Evolutionary conservation across 2,113 vertebrate species (phyloP).

Genomic region (Hemichromis elongatus): DNA sequence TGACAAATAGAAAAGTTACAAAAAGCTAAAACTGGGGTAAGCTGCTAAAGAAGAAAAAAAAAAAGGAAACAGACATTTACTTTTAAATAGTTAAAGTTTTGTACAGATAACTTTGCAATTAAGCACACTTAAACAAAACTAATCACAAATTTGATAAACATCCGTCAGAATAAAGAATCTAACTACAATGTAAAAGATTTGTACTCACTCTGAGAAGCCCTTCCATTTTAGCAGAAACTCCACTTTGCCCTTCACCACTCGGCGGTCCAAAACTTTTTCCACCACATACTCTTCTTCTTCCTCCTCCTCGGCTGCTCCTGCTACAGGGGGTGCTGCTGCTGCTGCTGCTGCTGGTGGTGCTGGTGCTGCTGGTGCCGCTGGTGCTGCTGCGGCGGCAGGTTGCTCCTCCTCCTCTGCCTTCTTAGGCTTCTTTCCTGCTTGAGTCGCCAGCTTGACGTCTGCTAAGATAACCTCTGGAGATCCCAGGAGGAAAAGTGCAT

Average conservation of each 20-base stretch:
- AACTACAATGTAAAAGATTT: neutral
- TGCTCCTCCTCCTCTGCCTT: slow-evolving; percentile 91
- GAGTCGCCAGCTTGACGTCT: slow-evolving; percentile 81
- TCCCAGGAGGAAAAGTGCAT: neutral
- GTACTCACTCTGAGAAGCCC: slow-evolving; percentile 92
- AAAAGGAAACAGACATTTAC: neutral
- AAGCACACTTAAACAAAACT: neutral
- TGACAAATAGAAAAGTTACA: neutral
- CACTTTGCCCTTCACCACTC: slow-evolving; percentile 89
- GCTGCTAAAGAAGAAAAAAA: neutral
- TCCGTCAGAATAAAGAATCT: neutral
- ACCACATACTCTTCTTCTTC: slow-evolving; percentile 98
- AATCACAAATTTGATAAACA: neutral
- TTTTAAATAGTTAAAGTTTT: neutral
- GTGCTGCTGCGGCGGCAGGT: slow-evolving; percentile 59
- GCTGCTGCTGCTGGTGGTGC: slow-evolving; percentile 45
- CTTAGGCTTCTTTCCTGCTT: slow-evolving; percentile 90
- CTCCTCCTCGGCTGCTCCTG: slow-evolving; percentile 78
- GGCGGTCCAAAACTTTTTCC: slow-evolving; percentile 91
- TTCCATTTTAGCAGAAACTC: slow-evolving; percentile 98
- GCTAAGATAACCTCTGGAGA: slow-evolving; percentile 6
- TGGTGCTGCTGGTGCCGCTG: slow-evolving; percentile 47
- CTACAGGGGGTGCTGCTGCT: neutral
- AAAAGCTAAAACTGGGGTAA: neutral
- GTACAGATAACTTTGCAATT: neutral